Evolutionary conservation across 2,888 invertebrate species (phyloP), one percentile per base, ranked within the genome.

Genomic region (Minunthozetes semirufus): DNA sequence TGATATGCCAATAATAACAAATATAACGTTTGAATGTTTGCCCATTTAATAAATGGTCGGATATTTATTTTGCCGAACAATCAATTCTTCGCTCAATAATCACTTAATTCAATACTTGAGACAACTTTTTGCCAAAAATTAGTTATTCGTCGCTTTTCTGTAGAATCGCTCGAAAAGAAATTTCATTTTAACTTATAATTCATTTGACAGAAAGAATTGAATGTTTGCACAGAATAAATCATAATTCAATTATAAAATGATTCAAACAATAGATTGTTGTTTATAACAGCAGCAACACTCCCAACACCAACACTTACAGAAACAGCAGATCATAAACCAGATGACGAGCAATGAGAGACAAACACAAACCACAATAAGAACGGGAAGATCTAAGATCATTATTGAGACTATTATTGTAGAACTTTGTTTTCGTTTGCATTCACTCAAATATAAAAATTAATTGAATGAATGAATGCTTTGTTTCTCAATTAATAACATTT

Each of bases 1-100:
- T 66, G 66, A 66, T 38, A 66, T 66, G 38, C 13, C 66, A 38
- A 33, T 66, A 66, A 66, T 66, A 66, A 66, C 66, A 38, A 38
- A 66, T 38, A 63, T 15, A 63, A 29, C 13, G 29, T 63, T 38
- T 66, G 38, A 66, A 29, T 66, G 66, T 66, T 66, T 66, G 66
- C 66, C 19, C 38, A 66, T 66, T 38, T 38, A 66, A 66, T 66
- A 66, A 66, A 33, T 33, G n/a, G 33, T 17, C n/a, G n/a, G 48
- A 48, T 48, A 33, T 8, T 48, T 8, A 46, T 8, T 48, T 3
- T 48, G n/a, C n/a, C n/a, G 48, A 6, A 3, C 5, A 4, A 33
- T 33, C 48, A 48, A 4, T 48, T 19, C 56, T 56, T 63, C 19
- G 46, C 9, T 46, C 19, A n/a, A 3, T n/a, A 15, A 50, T 50